Base-by-base conservation (phyloP, 1,140 invertebrate genomes). In the Drosophila kohkoa region DNA sequence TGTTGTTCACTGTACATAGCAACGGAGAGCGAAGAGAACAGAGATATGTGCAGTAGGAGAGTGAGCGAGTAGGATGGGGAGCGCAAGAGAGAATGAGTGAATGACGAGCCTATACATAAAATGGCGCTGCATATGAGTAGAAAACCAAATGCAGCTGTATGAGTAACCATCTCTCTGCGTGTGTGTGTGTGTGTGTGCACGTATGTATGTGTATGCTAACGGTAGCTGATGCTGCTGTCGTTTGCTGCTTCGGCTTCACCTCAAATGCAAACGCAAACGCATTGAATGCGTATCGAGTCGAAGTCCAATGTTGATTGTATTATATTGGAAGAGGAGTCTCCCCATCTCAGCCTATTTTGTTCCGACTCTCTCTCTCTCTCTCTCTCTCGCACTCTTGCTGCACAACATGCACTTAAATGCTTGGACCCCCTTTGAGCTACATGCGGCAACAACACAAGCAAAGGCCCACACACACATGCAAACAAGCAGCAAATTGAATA, bases 251-350 rank as follows among this genome's bases (percentile, higher is more conserved):
- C 66, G 49, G 57, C 58, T 72, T 62, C 57, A 76, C 75, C 68
- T 82, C 81, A 68, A 77, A 80, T 58, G 66, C 73, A 41, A 62
- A 52, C 43, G 77, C 73, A 86, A 82, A 82, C 79, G 79, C 85
- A 87, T 89, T 82, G 83, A 87, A 87, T 88, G 85, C 77, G 83
- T 86, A 87, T 87, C 77, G 83, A 88, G 73, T 70, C 83, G 69
- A 78, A 79, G 75, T 70, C 83, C 51, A 89, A 88, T 79, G 80
- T 72, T 88, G 83, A 88, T 89, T 88, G 83, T 85, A 81, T 89
- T 89, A 89, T 85, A 88, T 85, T 88, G 83, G 67, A 64, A 80
- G 68, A 70, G 63, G 32, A 46, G 62, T 49, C 35, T 49, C 35
- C 28, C 32, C 48, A 48, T 16, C 3, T 16, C 35, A 11, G 1